Evolutionary conservation across 1,140 invertebrate genomes (phyloP).

Genomic region (Ctenoplectra terminalis): DNA sequence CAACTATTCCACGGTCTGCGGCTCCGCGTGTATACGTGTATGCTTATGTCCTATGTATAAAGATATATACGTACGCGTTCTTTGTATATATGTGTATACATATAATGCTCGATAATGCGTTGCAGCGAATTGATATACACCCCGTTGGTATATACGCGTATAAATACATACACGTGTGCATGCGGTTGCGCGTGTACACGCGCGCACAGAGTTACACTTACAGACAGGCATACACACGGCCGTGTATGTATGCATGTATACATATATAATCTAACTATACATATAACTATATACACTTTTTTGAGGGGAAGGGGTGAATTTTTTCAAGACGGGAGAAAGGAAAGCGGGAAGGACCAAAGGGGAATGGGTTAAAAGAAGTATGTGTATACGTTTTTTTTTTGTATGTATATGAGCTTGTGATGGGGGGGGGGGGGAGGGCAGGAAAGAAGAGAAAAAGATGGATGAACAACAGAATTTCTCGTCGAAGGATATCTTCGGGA

Average conservation of each 20-base stretch:
- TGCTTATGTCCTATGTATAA: conserved; percentile 20
- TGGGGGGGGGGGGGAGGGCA: background rate
- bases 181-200: conserved; percentile 15
- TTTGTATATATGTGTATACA: conserved; percentile 56
- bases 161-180: conserved; percentile 31
- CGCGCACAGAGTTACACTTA: conserved; percentile 31
- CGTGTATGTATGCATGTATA: conserved; percentile 67
- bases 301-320: conserved; percentile 45
- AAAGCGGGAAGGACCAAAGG: conserved; percentile 23
- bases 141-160: conserved; percentile 1
- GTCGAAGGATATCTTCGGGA: conserved; percentile 40
- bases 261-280: conserved; percentile 82
- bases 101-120: conserved; percentile 47
- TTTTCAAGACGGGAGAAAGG: conserved; percentile 16
- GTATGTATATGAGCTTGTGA: background rate
- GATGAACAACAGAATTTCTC: conserved; percentile 20
- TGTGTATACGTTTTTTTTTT: background rate
- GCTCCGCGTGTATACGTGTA: conserved; percentile 40
- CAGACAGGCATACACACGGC: conserved; percentile 46
- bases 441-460: conserved; percentile 28
- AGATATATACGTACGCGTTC: conserved; percentile 39
- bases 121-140: conserved; percentile 6
- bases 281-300: conserved; percentile 82
- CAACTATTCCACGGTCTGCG: background rate
- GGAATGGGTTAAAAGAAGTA: background rate